Conservation (phyloP, 2,888 invertebrate genomes). For the Drosophila borborema region DNA sequence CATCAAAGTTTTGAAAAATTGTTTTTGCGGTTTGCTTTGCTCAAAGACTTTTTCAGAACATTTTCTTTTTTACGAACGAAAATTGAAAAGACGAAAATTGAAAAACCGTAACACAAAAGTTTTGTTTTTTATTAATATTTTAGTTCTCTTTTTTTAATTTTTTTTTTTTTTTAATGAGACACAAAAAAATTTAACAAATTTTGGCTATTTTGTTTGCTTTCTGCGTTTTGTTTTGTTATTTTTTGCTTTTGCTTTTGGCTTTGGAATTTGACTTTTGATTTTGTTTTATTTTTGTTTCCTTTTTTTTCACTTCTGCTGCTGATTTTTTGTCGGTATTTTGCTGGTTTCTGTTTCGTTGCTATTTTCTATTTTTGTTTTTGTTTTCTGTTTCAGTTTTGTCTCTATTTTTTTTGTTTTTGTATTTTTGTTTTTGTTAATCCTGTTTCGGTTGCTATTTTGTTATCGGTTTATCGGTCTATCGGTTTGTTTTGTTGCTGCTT, state of each 20-base stretch:
- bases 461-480: slow-evolving; percentile 45
- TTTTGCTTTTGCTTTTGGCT: slow-evolving; percentile 57
- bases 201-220: slow-evolving; percentile 77
- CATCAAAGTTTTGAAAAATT: slow-evolving; percentile 61
- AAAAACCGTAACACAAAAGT: slow-evolving; percentile 75
- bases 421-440: slow-evolving; percentile 34
- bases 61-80: slow-evolving; percentile 66
- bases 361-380: slow-evolving; percentile 40
- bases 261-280: slow-evolving; percentile 65
- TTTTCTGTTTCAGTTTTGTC: slow-evolving; percentile 13
- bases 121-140: slow-evolving; percentile 20
- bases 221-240: slow-evolving; percentile 24
- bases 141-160: slow-evolving; percentile 26
- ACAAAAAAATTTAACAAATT: slow-evolving; percentile 80
- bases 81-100: slow-evolving; percentile 77
- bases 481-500: slow-evolving; percentile 29
- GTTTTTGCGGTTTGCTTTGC: slow-evolving; percentile 39
- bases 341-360: slow-evolving; percentile 42
- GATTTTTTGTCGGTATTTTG: slow-evolving; percentile 35
- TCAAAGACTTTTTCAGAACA: slow-evolving; percentile 66
- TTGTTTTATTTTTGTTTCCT: neutral
- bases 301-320: slow-evolving; percentile 56
- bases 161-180: slow-evolving; percentile 36
- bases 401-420: slow-evolving; percentile 5
- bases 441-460: slow-evolving; percentile 45